Conservation (phyloP, 1,140 invertebrate species). For the Riptortus pedestris region DNA sequence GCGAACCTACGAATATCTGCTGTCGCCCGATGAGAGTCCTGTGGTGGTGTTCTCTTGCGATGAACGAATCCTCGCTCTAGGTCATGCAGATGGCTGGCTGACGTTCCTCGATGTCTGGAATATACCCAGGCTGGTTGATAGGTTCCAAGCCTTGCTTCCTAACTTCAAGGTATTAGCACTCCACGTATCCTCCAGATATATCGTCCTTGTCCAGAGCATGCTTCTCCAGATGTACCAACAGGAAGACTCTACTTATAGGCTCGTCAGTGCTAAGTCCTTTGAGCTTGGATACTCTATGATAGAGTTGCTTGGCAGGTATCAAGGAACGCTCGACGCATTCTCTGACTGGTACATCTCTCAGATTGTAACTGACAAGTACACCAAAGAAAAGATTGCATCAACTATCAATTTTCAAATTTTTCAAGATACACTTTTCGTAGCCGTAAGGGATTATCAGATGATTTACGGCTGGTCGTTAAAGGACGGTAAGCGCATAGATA, state of each 20-base stretch:
- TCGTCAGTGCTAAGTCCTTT: conserved; percentile 24
- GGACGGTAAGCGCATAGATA: conserved; percentile 17
- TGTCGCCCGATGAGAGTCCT: neutral
- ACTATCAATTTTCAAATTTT: neutral
- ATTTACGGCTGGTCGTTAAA: conserved; percentile 27
- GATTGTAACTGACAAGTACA: neutral
- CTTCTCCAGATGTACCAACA: conserved; percentile 21
- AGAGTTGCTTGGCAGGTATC: neutral
- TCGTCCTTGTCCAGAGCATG: conserved; percentile 20
- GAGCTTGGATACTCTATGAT: conserved; percentile 13
- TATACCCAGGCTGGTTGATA: neutral
- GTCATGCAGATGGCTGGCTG: conserved; percentile 6
- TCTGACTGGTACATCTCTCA: neutral
- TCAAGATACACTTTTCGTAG: conserved; percentile 30
- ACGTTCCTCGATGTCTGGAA: conserved; percentile 17
- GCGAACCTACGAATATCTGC: conserved; percentile 2
- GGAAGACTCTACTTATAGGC: neutral
- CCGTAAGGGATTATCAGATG: conserved; percentile 27
- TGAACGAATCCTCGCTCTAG: neutral
- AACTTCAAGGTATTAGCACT: neutral
- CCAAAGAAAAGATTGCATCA: conserved; percentile 2
- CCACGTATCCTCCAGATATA: neutral
- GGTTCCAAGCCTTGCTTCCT: conserved; percentile 4
- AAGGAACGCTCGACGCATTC: neutral
- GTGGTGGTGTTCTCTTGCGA: conserved; percentile 15